Conservation (phyloP, 2,113 vertebrate genomes). For the Plotosus lineatus region DNA sequence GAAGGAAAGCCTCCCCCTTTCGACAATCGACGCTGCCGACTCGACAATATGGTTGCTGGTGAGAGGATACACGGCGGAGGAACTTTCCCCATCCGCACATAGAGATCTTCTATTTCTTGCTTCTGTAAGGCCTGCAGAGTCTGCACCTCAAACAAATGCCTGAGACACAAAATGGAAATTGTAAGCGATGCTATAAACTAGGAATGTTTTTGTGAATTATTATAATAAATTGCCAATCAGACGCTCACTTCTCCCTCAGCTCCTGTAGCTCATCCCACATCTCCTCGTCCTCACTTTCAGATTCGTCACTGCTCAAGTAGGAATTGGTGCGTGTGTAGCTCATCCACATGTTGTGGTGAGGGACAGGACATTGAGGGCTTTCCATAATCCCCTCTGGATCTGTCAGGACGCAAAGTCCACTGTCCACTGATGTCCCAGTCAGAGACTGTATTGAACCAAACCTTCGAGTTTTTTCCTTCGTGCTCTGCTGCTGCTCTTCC, state of each 20-base stretch:
- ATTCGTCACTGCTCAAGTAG: conserved; percentile 87
- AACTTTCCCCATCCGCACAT: conserved; percentile 86
- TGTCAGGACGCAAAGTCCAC: conserved; percentile 64
- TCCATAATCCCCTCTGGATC: conserved; percentile 61
- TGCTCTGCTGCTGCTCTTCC: conserved; percentile 55
- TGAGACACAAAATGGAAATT: conserved; percentile 52
- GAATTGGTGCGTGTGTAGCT: conserved; percentile 77
- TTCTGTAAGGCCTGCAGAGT: conserved; percentile 88
- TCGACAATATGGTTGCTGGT: conserved; percentile 87
- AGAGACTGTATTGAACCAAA: conserved; percentile 64
- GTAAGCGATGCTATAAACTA: neutral
- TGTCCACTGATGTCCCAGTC: conserved; percentile 68
- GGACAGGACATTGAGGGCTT: conserved; percentile 61
- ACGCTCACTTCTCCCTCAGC: conserved; percentile 86
- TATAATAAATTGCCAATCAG: neutral
- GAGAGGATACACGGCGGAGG: conserved; percentile 89
- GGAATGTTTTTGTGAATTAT: neutral
- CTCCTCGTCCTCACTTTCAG: conserved; percentile 87
- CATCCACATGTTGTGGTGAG: conserved; percentile 83
- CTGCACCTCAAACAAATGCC: conserved; percentile 89
- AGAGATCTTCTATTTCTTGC: conserved; percentile 91
- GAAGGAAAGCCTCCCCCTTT: conserved; percentile 83
- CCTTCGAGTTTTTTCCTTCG: conserved; percentile 63
- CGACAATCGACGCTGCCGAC: conserved; percentile 89
- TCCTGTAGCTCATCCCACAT: conserved; percentile 90